These are phyloP conservation scores for Ylistrum balloti DNA, from an alignment of 1,140 invertebrate species.

Conservation along the genomic window DNA sequence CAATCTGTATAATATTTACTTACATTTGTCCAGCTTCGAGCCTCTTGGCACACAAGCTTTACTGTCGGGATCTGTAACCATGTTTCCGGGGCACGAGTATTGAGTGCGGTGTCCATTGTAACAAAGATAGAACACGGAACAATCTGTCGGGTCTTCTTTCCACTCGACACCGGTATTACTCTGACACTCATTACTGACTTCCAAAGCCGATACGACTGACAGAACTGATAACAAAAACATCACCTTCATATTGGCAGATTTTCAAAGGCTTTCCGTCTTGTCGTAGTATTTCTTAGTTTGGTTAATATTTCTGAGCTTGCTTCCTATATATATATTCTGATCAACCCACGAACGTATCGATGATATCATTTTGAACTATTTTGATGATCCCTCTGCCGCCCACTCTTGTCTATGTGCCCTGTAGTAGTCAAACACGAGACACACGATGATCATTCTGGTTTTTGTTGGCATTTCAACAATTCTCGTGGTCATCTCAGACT, in stretches of 20 bases:
- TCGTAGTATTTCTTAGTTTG: background rate
- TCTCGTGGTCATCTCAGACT: too few species aligned
- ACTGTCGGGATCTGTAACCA: slow-evolving; percentile 51
- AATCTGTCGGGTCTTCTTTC: slow-evolving; percentile 56
- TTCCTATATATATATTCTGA: background rate
- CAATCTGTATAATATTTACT: slow-evolving; percentile 42
- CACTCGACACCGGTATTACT: background rate
- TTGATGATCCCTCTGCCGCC: background rate
- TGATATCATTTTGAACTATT: background rate
- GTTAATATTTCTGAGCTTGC: background rate
- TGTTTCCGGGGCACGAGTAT: slow-evolving; percentile 53
- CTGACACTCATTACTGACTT: background rate
- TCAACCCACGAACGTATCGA: background rate
- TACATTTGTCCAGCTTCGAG: slow-evolving; percentile 62
- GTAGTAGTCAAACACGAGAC: background rate
- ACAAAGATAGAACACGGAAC: slow-evolving; percentile 59
- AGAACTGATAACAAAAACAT: background rate
- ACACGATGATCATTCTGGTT: background rate
- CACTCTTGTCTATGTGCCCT: background rate
- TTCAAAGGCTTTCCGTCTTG: background rate
- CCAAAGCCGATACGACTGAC: background rate
- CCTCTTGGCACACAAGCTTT: slow-evolving; percentile 55
- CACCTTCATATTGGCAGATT: background rate
- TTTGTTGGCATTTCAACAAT: background rate
- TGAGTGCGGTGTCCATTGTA: slow-evolving; percentile 44